Conservation (phyloP, 2,113 vertebrate genomes). For the Oreotrochilus melanogaster region DNA sequence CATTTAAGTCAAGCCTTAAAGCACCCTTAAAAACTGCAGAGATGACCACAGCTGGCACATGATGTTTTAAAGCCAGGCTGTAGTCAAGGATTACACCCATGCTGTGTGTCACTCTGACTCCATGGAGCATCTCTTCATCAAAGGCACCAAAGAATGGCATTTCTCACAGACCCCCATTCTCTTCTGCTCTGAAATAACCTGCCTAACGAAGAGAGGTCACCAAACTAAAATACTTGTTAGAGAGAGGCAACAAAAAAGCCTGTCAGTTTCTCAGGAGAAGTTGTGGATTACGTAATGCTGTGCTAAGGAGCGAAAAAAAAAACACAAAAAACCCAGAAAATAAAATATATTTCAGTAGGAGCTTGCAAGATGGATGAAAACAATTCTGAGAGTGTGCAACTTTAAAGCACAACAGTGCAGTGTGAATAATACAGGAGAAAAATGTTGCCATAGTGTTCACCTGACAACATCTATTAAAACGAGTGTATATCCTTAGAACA, state of each 20-base stretch:
- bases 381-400: not conserved
- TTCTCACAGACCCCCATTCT: not conserved
- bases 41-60: not conserved
- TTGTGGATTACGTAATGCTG: not conserved
- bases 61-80: not conserved
- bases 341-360: not conserved
- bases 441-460: not conserved
- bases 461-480: not conserved
- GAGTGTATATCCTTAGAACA: not conserved
- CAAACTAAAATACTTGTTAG: not conserved
- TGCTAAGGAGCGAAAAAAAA: not conserved
- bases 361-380: not conserved
- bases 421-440: not conserved
- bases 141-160: constrained; percentile 21
- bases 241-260: not conserved
- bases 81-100: constrained; percentile 13
- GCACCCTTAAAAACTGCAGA: not conserved
- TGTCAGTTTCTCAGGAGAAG: not conserved
- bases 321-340: not conserved
- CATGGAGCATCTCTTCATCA: not conserved
- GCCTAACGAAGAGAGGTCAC: constrained; percentile 10
- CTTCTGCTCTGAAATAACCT: constrained; percentile 18
- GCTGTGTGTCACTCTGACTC: not conserved
- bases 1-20: not conserved
- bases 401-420: not conserved